Conservation (phyloP, 1,140 invertebrate genomes). For the Tetragonula clypearis region DNA sequence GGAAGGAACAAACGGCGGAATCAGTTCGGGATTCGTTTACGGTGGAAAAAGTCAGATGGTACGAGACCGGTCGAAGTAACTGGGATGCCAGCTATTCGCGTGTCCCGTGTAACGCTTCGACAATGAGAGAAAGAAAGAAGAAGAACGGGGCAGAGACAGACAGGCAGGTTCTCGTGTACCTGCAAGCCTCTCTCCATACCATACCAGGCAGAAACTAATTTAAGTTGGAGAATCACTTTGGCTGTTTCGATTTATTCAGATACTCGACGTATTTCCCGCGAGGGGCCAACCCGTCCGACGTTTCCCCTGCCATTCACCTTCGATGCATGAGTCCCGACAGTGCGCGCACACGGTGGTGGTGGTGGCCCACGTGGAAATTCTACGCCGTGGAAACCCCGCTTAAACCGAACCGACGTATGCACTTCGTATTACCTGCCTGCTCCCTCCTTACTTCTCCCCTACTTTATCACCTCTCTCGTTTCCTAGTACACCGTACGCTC, state of each 20-base stretch:
- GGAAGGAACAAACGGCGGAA: slow-evolving; percentile 53
- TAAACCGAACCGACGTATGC: slow-evolving; percentile 41
- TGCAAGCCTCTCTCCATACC: slow-evolving; percentile 47
- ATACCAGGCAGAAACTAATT: slow-evolving; percentile 78
- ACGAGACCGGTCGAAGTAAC: slow-evolving; percentile 37
- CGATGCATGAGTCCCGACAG: slow-evolving; percentile 61
- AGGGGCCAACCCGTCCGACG: slow-evolving; percentile 58
- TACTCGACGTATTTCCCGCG: slow-evolving; percentile 78
- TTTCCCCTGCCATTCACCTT: slow-evolving; percentile 52
- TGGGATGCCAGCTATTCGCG: slow-evolving; percentile 50
- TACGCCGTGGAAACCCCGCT: slow-evolving; percentile 26
- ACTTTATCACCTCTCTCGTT: not conserved
- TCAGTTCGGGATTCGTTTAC: slow-evolving; percentile 63
- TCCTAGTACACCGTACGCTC: not conserved
- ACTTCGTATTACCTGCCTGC: not conserved
- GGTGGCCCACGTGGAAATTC: slow-evolving; percentile 35
- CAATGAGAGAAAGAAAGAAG: not conserved
- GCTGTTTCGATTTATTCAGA: slow-evolving; percentile 81
- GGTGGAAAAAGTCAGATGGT: slow-evolving; percentile 41
- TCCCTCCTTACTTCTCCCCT: not conserved
- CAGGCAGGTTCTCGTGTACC: slow-evolving; percentile 14
- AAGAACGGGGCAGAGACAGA: not conserved
- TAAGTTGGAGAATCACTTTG: slow-evolving; percentile 80
- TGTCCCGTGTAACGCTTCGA: slow-evolving; percentile 49
- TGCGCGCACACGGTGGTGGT: slow-evolving; percentile 27